Evolutionary conservation across 2,888 invertebrate species (phyloP).

Genomic region (Drosophila antonietae): DNA sequence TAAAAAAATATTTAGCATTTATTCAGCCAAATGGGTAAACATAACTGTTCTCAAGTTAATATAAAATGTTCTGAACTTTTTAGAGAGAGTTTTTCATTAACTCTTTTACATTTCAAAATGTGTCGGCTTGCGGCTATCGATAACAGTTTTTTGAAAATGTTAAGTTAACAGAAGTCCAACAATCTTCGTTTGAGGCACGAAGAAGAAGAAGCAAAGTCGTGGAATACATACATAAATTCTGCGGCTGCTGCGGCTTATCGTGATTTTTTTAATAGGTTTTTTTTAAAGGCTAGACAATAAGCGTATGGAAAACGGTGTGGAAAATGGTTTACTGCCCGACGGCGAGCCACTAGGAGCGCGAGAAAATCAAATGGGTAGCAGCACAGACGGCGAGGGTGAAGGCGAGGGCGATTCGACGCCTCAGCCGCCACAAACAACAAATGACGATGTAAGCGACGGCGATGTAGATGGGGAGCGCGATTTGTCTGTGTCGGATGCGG

Average conservation of each 20-base stretch:
- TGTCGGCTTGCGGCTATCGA: background rate
- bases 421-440: slow-evolving; percentile 58
- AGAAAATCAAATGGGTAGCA: slow-evolving; percentile 66
- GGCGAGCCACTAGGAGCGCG: slow-evolving; percentile 63
- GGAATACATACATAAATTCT: slow-evolving; percentile 71
- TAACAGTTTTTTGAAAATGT: slow-evolving; percentile 21
- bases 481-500: slow-evolving; percentile 50
- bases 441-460: slow-evolving; percentile 63
- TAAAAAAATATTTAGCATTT: background rate
- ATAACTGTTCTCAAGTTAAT: background rate
- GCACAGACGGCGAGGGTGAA: slow-evolving; percentile 64
- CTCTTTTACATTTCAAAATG: background rate
- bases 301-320: slow-evolving; percentile 76
- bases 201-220: slow-evolving; percentile 42
- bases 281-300: slow-evolving; percentile 41
- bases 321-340: slow-evolving; percentile 73
- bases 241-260: slow-evolving; percentile 71
- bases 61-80: too few relatives aligned
- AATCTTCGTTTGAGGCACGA: slow-evolving; percentile 36
- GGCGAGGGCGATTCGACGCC: slow-evolving; percentile 58
- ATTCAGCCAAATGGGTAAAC: background rate
- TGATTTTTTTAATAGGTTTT: slow-evolving; percentile 50
- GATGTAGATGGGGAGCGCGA: slow-evolving; percentile 60
- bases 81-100: background rate
- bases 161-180: slow-evolving; percentile 33